Evolutionary conservation across 2,113 vertebrate species (phyloP).

Genomic region (Pardalotus punctatus): DNA sequence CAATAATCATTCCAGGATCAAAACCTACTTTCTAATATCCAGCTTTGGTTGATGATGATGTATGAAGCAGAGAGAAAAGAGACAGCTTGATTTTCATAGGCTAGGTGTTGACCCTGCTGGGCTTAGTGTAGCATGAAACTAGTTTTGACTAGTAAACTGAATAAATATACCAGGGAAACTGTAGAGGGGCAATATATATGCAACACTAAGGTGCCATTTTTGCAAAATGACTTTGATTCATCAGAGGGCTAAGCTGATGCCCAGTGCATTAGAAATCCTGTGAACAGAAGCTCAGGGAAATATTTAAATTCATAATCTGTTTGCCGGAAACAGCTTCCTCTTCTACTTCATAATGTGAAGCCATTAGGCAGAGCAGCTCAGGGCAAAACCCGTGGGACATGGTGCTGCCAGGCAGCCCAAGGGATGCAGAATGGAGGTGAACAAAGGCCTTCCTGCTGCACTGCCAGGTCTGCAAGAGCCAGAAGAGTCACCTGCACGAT

Average conservation of each 20-base stretch:
- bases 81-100: conserved; percentile 71
- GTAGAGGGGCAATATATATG: conserved; percentile 61
- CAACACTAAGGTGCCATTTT: conserved; percentile 62
- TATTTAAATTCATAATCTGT: conserved; percentile 19
- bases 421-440: not conserved
- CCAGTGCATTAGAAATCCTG: conserved; percentile 21
- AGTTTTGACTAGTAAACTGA: conserved; percentile 71
- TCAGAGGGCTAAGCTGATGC: conserved; percentile 43
- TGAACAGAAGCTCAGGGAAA: conserved; percentile 37
- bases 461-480: not conserved
- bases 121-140: conserved; percentile 75
- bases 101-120: conserved; percentile 70
- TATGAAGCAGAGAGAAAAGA: conserved; percentile 53
- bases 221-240: conserved; percentile 59
- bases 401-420: not conserved
- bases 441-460: not conserved
- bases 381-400: not conserved
- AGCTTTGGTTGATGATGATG: conserved; percentile 64
- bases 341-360: not conserved
- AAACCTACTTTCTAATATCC: conserved; percentile 45
- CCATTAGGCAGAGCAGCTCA: conserved; percentile 13
- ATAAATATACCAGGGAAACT: conserved; percentile 64
- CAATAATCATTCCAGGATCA: conserved; percentile 22
- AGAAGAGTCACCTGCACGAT: not conserved
- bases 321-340: not conserved